Evolutionary conservation across 2,113 vertebrate species (phyloP), one percentile per base, ranked within the genome.

Genomic region (Progne subis): DNA sequence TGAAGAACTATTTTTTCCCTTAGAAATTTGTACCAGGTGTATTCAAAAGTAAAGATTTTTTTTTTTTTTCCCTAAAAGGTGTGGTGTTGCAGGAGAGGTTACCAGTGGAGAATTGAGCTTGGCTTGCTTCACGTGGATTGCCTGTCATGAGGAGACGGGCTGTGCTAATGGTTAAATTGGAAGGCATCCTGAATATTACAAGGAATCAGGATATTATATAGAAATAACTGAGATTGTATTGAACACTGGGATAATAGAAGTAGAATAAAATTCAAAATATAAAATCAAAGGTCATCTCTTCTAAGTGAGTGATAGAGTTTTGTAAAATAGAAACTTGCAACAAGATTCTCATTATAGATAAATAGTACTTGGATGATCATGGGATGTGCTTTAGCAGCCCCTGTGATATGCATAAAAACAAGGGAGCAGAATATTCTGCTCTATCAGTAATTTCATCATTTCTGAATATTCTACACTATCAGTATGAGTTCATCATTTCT

Each of bases 301-400:
- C 15, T 41, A 63, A 89, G 68, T 72, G 86, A 91, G 53, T 84
- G 75, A 64, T 47, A 86, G 74, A 87, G 60, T 75, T 94, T 67
- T 82, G 41, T 93, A 64, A 82, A 86, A 63, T 44, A 59, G 64
- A 52, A 88, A 61, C 60, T 81, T 90, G 69, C 41, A 69, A 81
- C 21, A 34, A 92, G 91, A 84, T 94, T 72, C 69, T 95, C 86
- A 67, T 91, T 92, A 86, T 53, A 86, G 90, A 85, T 93, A 85
- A 82, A 76, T 14, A 60, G 78, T 32, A 19, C 61, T 74, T 56
- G 57, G 61, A 47, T 89, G 90, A 68, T 79, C 81, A 60, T 0
- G 37, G 67, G 53, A 46, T 85, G 78, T 79, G 70, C 87, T 91
- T 87, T 71, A 79, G 61, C 56, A 49, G 74, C 71, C 74, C 57